phyloP scores from a whole-genome alignment of 2,888 invertebrate genomes.

The Metellina segmentata region DNA sequence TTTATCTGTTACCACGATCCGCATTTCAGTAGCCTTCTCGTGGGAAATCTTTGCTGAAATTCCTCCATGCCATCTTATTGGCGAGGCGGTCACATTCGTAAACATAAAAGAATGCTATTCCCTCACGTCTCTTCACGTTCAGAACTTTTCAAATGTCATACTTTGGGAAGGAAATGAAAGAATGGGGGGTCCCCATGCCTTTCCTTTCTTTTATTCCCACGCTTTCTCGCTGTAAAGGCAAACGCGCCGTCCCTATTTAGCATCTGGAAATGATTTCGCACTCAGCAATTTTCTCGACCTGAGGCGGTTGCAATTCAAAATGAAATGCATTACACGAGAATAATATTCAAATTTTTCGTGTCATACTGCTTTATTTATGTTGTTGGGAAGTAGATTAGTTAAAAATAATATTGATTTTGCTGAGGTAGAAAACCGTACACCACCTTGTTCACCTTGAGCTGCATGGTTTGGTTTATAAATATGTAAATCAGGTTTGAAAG shows the following conservation, averaged over 20 bases:
- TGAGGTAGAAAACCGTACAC: background rate
- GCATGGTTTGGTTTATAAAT: background rate
- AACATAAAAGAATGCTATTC: conserved; percentile 49
- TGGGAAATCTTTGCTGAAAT: conserved; percentile 50
- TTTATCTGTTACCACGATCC: conserved; percentile 2
- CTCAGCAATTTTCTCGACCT: conserved; percentile 39
- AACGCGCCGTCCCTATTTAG: conserved; percentile 35
- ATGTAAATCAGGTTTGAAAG: background rate
- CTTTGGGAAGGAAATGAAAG: conserved; percentile 5
- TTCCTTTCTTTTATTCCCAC: background rate
- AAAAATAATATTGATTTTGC: background rate
- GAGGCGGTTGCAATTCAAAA: conserved; percentile 42
- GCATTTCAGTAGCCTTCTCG: conserved; percentile 41
- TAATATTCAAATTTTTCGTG: background rate
- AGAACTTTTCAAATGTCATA: conserved; percentile 49
- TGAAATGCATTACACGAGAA: conserved; percentile 25
- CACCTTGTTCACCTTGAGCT: background rate
- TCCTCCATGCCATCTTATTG: conserved; percentile 12
- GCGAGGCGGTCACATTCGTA: conserved; percentile 46
- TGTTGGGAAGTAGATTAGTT: background rate
- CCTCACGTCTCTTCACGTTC: conserved; percentile 18
- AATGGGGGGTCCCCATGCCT: background rate
- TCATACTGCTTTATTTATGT: background rate
- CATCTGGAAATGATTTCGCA: conserved; percentile 54
- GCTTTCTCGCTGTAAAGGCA: background rate